Percentiles rank a stretch among this genome's conserved stretches.
Conservation (phyloP, 2,888 invertebrate genomes). For the Aspidapion aeneum region DNA sequence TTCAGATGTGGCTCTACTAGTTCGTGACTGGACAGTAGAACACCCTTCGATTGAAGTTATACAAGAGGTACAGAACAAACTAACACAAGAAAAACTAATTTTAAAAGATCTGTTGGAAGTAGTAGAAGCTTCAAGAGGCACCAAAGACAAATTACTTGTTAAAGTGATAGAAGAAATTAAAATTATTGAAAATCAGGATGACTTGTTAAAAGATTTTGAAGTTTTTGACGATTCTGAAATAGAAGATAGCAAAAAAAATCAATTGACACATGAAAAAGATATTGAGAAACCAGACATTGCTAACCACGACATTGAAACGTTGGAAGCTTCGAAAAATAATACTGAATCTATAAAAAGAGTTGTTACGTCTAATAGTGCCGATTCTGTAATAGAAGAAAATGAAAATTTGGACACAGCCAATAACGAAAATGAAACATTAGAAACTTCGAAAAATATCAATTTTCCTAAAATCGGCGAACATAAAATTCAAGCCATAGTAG, state of each 20-base stretch:
- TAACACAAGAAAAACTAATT: constrained; percentile 13
- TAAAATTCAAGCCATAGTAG: too few relatives aligned
- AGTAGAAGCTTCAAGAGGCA: constrained; percentile 23
- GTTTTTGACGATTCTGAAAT: constrained; percentile 28
- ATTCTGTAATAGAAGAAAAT: too few relatives aligned
- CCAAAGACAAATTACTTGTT: constrained; percentile 21
- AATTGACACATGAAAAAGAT: too few relatives aligned
- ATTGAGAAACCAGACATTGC: too few relatives aligned
- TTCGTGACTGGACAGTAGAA: constrained; percentile 30
- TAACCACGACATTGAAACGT: too few relatives aligned
- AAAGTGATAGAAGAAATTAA: constrained; percentile 26
- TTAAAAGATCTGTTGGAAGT: constrained; percentile 26
- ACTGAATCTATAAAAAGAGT: too few relatives aligned
- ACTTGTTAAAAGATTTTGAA: constrained; percentile 28
- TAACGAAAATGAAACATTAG: background rate
- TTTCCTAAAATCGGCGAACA: too few relatives aligned
- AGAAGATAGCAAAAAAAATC: too few relatives aligned
- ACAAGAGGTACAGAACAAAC: constrained; percentile 23
- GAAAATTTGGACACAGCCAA: background rate
- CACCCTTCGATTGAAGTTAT: constrained; percentile 31
- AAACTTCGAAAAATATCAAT: too few relatives aligned
- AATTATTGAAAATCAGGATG: constrained; percentile 26
- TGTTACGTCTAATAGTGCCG: too few relatives aligned
- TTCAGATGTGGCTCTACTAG: constrained; percentile 26
- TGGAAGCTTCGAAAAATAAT: too few relatives aligned